These are phyloP conservation scores for Neelides sp. DNA, from an alignment of 1,140 invertebrate genomes.

Conservation along the genomic window DNA sequence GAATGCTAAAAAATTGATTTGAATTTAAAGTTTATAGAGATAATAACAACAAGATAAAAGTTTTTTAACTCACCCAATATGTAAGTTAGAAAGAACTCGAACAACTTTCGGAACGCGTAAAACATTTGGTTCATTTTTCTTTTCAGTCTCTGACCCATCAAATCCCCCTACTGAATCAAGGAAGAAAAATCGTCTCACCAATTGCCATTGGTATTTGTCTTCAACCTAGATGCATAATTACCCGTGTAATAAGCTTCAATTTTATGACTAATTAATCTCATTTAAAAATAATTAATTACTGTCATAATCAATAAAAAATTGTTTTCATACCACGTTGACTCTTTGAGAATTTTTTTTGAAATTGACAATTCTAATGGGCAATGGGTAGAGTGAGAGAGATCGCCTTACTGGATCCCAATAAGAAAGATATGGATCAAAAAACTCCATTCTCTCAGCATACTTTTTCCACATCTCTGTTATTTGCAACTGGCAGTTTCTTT, in stretches of 20 bases:
- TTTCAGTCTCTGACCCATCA: constrained; percentile 16
- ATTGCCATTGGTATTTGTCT: constrained; percentile 44
- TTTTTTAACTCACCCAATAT: constrained; percentile 31
- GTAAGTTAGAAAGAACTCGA: constrained; percentile 36
- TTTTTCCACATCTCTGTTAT: constrained; percentile 18
- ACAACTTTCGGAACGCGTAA: constrained; percentile 32
- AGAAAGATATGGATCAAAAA: constrained; percentile 25
- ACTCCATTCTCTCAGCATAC: constrained; percentile 18
- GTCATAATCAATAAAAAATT: not conserved
- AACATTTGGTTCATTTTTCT: constrained; percentile 12
- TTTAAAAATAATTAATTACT: constrained; percentile 13
- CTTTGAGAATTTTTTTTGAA: constrained; percentile 29
- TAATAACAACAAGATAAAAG: not conserved
- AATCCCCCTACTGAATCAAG: constrained; percentile 45
- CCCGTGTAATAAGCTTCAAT: constrained; percentile 7
- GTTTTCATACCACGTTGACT: constrained; percentile 26
- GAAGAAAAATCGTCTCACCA: constrained; percentile 54
- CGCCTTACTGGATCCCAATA: constrained; percentile 1
- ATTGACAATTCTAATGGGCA: constrained; percentile 30
- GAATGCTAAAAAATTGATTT: constrained; percentile 34
- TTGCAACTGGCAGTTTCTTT: constrained; percentile 18
- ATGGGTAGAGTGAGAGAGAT: constrained; percentile 14
- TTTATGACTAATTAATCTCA: constrained; percentile 11
- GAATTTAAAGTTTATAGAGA: constrained; percentile 13
- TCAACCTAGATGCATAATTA: constrained; percentile 32